phyloP scores from a whole-genome alignment of 1,140 invertebrate species.

The Melipona quadrifasciata region DNA sequence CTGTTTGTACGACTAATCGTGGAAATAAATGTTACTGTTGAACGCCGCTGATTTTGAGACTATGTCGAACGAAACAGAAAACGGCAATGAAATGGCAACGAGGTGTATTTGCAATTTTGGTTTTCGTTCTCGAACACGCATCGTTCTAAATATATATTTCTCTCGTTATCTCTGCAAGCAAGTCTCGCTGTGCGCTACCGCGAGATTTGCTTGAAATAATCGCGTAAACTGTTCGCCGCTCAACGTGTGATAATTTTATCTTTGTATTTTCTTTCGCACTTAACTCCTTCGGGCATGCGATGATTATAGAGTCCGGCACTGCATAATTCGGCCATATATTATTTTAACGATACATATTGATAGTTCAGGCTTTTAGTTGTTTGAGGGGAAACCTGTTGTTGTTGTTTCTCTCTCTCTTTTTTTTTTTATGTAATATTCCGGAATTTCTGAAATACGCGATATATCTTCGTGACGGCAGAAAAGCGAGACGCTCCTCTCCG shows the following conservation, averaged over 20 bases:
- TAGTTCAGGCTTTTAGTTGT: background rate
- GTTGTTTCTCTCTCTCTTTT: background rate
- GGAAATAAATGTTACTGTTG: background rate
- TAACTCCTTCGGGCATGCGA: background rate
- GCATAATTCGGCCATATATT: background rate
- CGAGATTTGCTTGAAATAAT: background rate
- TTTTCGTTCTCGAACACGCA: background rate
- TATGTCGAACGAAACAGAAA: background rate
- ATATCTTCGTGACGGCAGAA: background rate
- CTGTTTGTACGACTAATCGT: background rate
- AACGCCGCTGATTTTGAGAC: background rate
- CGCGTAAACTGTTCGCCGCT: background rate
- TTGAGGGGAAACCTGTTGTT: too few relatives aligned
- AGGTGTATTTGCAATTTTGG: background rate
- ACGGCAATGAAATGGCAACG: background rate
- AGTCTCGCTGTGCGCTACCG: background rate
- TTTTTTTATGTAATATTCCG: too few relatives aligned
- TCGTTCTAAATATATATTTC: background rate
- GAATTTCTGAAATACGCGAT: background rate
- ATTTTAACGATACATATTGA: background rate
- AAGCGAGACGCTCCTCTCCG: background rate
- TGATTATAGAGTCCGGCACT: background rate
- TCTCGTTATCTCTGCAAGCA: background rate
- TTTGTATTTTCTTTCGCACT: background rate
- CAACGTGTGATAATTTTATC: background rate